Evolutionary conservation across 2,797 vertebrate species (phyloP).

Genomic region (Argyrosomus regius): DNA sequence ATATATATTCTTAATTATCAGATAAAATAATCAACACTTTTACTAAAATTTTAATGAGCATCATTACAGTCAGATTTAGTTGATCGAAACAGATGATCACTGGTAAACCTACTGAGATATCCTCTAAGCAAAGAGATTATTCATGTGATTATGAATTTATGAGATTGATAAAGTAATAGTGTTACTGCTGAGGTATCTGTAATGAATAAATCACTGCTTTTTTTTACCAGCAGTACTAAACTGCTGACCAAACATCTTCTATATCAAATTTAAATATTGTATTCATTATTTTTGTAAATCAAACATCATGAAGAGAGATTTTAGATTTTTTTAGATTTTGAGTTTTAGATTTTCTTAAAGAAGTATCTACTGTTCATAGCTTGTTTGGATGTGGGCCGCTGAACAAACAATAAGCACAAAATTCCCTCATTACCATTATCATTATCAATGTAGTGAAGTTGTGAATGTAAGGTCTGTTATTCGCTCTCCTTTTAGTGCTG

Average conservation of each 20-base stretch:
- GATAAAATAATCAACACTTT: neutral
- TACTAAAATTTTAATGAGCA: neutral
- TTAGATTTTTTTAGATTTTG: neutral
- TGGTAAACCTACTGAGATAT: neutral
- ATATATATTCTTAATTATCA: neutral
- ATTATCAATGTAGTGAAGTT: neutral
- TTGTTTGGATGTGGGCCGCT: neutral
- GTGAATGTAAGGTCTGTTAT: neutral
- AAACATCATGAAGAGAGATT: conserved; percentile 4
- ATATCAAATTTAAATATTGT: neutral
- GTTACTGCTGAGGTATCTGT: neutral
- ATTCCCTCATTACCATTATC: neutral
- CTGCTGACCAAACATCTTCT: neutral
- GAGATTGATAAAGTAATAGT: conserved; percentile 1
- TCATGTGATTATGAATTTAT: neutral
- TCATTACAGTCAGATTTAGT: neutral
- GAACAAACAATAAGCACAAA: neutral
- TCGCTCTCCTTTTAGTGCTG: neutral
- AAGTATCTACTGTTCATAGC: neutral
- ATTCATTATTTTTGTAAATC: neutral
- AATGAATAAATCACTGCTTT: conserved; percentile 2
- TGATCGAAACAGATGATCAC: conserved; percentile 4
- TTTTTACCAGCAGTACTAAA: neutral
- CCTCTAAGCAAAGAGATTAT: neutral
- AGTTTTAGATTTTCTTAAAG: neutral